A percentile compares a stretch with the other conserved stretches of the same genome.
phyloP scores from a whole-genome alignment of 2,797 vertebrate species.

The Tarsius wallacei region DNA sequence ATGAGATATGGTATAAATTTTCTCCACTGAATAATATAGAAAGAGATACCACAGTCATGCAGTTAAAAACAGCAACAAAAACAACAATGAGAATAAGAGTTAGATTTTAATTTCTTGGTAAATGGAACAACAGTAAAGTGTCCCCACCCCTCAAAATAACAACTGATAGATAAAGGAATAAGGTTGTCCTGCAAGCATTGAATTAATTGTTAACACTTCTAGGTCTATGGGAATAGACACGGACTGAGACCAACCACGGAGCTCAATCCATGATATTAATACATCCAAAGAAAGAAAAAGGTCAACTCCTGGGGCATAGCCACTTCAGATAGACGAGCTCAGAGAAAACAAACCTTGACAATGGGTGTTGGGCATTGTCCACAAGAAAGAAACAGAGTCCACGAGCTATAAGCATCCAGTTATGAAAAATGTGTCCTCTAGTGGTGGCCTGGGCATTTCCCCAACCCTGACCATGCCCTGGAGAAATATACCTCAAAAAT shows the following conservation, averaged over 20 bases:
- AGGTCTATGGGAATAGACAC: conserved; percentile 5
- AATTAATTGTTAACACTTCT: conserved; percentile 51
- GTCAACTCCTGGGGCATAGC: conserved; percentile 47
- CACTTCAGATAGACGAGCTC: conserved; percentile 73
- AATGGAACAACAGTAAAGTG: not conserved
- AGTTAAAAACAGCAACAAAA: not conserved
- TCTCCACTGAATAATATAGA: not conserved
- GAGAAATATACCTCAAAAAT: conserved; percentile 38
- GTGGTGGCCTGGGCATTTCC: not conserved
- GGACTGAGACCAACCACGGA: conserved; percentile 14
- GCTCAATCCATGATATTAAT: conserved; percentile 70
- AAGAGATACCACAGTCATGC: not conserved
- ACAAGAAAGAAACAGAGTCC: conserved; percentile 24
- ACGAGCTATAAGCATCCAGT: not conserved
- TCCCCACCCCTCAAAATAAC: not conserved
- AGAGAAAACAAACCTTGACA: conserved; percentile 77
- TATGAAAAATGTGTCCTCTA: not conserved
- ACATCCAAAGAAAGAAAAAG: conserved; percentile 72
- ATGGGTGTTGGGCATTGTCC: not conserved
- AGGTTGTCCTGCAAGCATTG: not conserved
- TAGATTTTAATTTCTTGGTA: conserved; percentile 40
- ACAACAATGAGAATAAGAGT: not conserved
- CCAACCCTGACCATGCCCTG: not conserved
- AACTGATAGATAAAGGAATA: not conserved
- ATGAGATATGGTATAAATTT: not conserved